phyloP scores from a whole-genome alignment of 92 coral and sea anemone genomes.

The Zoanthus sansibaricus region DNA sequence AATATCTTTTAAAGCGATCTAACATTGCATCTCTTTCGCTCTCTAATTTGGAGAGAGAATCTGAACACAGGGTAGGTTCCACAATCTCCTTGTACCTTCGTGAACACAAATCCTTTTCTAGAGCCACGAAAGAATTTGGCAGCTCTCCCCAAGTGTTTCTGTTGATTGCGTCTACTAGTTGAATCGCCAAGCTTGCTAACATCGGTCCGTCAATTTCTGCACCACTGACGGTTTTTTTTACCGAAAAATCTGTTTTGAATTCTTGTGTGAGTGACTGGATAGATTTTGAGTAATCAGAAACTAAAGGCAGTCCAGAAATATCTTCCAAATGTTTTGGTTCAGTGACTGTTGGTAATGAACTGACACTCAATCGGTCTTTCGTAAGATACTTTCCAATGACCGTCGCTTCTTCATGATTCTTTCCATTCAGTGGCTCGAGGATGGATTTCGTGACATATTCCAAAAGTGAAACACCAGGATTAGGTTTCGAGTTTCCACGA shows the following conservation, averaged over 20 bases:
- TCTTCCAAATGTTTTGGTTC: constrained; percentile 44
- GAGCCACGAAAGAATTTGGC: constrained; percentile 19
- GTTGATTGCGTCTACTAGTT: constrained; percentile 31
- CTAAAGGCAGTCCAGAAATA: constrained; percentile 14
- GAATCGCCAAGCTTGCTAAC: constrained; percentile 38
- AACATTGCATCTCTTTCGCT: not conserved
- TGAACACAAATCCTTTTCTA: constrained; percentile 51
- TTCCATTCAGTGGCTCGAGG: not conserved
- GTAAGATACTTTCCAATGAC: constrained; percentile 58
- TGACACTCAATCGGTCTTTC: constrained; percentile 45
- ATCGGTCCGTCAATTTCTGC: constrained; percentile 46
- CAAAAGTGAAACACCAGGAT: constrained; percentile 24
- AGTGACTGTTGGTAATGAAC: constrained; percentile 51
- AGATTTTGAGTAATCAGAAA: constrained; percentile 15
- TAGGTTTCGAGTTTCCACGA: constrained; percentile 46
- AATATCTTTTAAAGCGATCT: constrained; percentile 10
- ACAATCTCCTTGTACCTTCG: constrained; percentile 31
- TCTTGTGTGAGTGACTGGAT: constrained; percentile 10
- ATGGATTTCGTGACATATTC: constrained; percentile 44
- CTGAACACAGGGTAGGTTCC: constrained; percentile 35
- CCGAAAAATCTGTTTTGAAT: constrained; percentile 7
- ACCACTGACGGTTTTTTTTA: constrained; percentile 51
- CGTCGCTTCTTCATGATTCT: constrained; percentile 36
- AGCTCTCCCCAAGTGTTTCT: constrained; percentile 29
- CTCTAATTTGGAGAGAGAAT: not conserved